Evolutionary conservation across 1,140 invertebrate species (phyloP), one percentile per base, ranked within the genome.

Genomic region (Cydia splendana): DNA sequence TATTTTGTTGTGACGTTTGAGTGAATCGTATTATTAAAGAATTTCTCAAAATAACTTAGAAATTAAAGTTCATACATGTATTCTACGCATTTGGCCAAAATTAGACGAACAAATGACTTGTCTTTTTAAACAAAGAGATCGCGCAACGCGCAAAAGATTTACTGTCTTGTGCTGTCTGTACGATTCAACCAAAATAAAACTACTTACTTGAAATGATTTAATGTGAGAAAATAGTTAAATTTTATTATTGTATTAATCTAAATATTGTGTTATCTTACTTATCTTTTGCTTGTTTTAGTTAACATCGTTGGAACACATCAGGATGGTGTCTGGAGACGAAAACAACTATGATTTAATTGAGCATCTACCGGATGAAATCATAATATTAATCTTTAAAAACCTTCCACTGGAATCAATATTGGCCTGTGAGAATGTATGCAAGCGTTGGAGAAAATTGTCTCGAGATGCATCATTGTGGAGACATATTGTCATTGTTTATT

Each of bases 301-400:
- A 15, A 42, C 12, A 78, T 62, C 57, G 20, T 62, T 20, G 67
- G 30, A 38, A 20, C n/a, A 42, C 28, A 18, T 30, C 48, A 30
- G 13, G 51, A 48, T 51, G 73, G 42, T 51, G 20, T 45, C 73
- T 45, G 80, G 80, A 34, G 75, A 76, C 18, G 77, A 81, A 65
- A 75, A 71, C 34, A 65, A 24, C 28, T 79, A 28, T 15, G 73
- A 77, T 65, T 28, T 65, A 42, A 88, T 91, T n/a, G 80, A 90
- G 76, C 42, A 80, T 73, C 80, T 94, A 71, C 93, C 93, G 34
- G 85, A 92, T 79, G 93, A 94, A 82, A 82, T 94, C 53, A 74
- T 93, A 57, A 81, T 91, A 74, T 74, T 82, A 38, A 90, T 94
- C 78, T 92, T 94, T 67, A 88, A 89, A 82, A 87, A 77, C 75